Evolutionary conservation across 2,113 vertebrate genomes (phyloP), one percentile per base, ranked within the genome.

Genomic region (Turnix velox): DNA sequence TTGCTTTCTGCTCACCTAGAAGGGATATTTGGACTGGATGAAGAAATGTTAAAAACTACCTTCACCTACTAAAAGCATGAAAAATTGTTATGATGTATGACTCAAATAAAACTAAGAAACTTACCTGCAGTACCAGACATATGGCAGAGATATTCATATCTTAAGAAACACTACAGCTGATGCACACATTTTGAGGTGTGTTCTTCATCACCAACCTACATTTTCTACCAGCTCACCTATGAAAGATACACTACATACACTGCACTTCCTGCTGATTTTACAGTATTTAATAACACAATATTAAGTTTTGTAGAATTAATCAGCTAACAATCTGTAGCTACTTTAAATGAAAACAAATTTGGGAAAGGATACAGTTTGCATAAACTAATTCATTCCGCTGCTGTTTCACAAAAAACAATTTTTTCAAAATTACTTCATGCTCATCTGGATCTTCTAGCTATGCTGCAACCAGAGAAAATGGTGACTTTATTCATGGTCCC

Each of bases 211-310:
- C 11, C 57, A 90, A 48, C 2, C 43, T 69, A 55, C 4, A 35
- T 27, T 86, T 81, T 84, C 30, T 67, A 90, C 24, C 40, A 71
- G 59, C 3, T 57, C 25, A 45, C 33, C 23, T 18, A 5, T 33
- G 10, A 19, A 76, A 87, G 54, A 69, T 58, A 11, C 18, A 71
- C 13, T 39, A 59, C 9, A 22, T 15, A 19, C 8, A 42, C 5
- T 18, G 2, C 23, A 58, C 28, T 73, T 94, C 37, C 20, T 92
- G 39, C 31, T 42, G 40, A 82, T 83, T 87, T 94, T 92, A 77
- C 57, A 85, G 37, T 74, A 80, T 83, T 90, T 87, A 77, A 91
- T 67, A 94, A 65, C 37, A 69, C 55, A 46, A 49, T 46, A 65
- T 55, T 68, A 84, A 40, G 55, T 71, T 78, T 57, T 67, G 18